Conservation (phyloP, 2,113 vertebrate species). For the Acrocephalus arundinaceus region DNA sequence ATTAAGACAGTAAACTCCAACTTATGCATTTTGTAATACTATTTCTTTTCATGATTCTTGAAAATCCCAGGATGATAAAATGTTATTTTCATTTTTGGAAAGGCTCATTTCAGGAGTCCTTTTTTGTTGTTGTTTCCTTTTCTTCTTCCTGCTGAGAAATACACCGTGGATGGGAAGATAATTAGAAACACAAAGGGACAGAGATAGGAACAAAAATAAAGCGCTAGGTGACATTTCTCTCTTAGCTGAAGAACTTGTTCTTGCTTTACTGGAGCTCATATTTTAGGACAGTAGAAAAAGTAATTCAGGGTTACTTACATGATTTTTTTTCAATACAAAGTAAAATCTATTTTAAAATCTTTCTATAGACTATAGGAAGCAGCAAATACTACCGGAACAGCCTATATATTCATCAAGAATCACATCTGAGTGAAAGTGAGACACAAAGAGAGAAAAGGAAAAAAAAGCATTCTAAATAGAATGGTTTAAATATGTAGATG, state of each 20-base stretch:
- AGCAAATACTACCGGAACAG: neutral
- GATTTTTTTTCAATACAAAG: neutral
- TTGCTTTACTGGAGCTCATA: neutral
- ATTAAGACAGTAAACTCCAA: neutral
- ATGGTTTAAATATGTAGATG: neutral
- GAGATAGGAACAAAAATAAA: neutral
- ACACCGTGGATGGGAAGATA: neutral
- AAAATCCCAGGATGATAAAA: slow-evolving; percentile 23
- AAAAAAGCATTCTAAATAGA: neutral
- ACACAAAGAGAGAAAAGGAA: neutral
- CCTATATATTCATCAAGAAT: neutral
- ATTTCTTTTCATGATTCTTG: slow-evolving; percentile 18
- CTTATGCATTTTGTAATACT: neutral
- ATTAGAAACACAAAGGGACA: slow-evolving; percentile 10
- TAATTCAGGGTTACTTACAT: neutral
- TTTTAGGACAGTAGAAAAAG: neutral
- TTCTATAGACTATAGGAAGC: neutral
- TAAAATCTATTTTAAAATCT: neutral
- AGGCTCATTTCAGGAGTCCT: neutral
- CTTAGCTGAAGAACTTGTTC: neutral
- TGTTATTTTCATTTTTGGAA: neutral
- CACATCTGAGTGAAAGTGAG: neutral
- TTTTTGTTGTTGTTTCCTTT: neutral
- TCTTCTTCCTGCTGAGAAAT: neutral
- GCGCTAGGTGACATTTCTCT: neutral